These are phyloP conservation scores for Ailuropoda melanoleuca DNA, from an alignment of 2,113 vertebrate genomes.

Conservation along the genomic window DNA sequence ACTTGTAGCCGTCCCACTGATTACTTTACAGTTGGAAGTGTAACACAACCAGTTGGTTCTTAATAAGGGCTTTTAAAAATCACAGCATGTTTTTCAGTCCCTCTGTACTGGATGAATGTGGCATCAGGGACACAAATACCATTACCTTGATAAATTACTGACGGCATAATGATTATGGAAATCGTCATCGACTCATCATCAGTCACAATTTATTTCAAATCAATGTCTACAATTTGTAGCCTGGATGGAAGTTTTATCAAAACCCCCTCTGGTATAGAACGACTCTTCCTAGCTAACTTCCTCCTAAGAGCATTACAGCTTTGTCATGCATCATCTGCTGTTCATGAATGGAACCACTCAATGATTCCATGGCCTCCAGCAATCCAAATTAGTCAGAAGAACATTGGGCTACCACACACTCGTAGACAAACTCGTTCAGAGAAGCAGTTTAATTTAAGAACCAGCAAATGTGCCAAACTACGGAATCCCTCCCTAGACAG, in stretches of 20 bases:
- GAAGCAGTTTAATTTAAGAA: slow-evolving; percentile 79
- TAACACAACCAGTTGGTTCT: slow-evolving; percentile 82
- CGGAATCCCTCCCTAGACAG: slow-evolving; percentile 66
- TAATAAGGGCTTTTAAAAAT: slow-evolving; percentile 89
- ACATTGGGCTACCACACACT: slow-evolving; percentile 41
- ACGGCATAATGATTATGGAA: slow-evolving; percentile 93
- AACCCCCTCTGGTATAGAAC: slow-evolving; percentile 80
- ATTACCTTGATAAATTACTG: slow-evolving; percentile 93
- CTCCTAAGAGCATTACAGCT: slow-evolving; percentile 76
- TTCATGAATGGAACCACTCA: slow-evolving; percentile 71
- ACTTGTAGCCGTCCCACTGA: slow-evolving; percentile 35
- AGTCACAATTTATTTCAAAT: slow-evolving; percentile 91
- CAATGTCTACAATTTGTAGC: slow-evolving; percentile 82
- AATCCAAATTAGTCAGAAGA: slow-evolving; percentile 79
- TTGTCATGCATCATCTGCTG: slow-evolving; percentile 77
- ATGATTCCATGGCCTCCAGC: slow-evolving; percentile 75
- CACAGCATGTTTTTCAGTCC: slow-evolving; percentile 83
- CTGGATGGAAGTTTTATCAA: slow-evolving; percentile 85
- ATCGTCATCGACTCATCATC: slow-evolving; percentile 91
- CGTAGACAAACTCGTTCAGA: slow-evolving; percentile 63
- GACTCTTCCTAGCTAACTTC: slow-evolving; percentile 80
- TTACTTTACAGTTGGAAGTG: slow-evolving; percentile 79
- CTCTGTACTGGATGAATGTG: slow-evolving; percentile 89
- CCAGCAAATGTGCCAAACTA: slow-evolving; percentile 64
- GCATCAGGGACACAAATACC: slow-evolving; percentile 90